Percentiles rank a stretch among this genome's conserved stretches.
phyloP scores from a whole-genome alignment of 2,113 vertebrate genomes.

The Naja naja region DNA sequence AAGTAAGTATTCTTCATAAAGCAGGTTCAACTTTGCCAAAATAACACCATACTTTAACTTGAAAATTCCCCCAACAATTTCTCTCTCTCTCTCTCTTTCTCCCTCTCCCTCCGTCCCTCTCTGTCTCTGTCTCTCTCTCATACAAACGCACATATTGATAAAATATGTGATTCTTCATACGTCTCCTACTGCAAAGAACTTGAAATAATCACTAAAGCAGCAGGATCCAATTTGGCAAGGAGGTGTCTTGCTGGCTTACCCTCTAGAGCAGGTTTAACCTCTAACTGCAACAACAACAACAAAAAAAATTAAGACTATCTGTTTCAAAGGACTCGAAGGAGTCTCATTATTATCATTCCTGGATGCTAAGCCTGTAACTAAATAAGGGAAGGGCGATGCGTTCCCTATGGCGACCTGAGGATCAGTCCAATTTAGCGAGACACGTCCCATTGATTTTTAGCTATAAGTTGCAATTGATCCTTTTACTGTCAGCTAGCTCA shows the following conservation, averaged over 20 bases:
- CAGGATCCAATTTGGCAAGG: constrained; percentile 22
- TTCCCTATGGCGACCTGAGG: constrained; percentile 45
- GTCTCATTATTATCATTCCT: constrained; percentile 47
- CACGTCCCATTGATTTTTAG: constrained; percentile 71
- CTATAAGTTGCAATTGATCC: constrained; percentile 66
- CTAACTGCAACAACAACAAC: constrained; percentile 11
- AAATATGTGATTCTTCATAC: constrained; percentile 25
- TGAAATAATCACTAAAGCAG: constrained; percentile 41
- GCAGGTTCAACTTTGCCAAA: background rate
- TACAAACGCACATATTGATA: background rate
- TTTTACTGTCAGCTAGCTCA: constrained; percentile 57
- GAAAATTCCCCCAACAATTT: constrained; percentile 31
- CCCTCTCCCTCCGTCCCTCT: background rate
- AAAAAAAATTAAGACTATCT: constrained; percentile 14
- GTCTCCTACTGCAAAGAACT: constrained; percentile 25
- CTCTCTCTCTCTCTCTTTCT: background rate
- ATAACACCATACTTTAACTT: background rate
- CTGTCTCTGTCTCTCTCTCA: too few species aligned
- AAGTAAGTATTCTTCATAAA: background rate
- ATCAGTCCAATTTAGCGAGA: constrained; percentile 66
- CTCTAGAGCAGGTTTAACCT: constrained; percentile 31
- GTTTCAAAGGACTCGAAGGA: constrained; percentile 40
- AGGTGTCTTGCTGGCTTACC: background rate
- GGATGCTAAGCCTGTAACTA: constrained; percentile 52
- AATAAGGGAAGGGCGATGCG: constrained; percentile 48